A percentile compares a stretch with the other conserved stretches of the same genome.
phyloP scores from a whole-genome alignment of 2,888 invertebrate genomes.

The Acrocyrtus sp. region DNA sequence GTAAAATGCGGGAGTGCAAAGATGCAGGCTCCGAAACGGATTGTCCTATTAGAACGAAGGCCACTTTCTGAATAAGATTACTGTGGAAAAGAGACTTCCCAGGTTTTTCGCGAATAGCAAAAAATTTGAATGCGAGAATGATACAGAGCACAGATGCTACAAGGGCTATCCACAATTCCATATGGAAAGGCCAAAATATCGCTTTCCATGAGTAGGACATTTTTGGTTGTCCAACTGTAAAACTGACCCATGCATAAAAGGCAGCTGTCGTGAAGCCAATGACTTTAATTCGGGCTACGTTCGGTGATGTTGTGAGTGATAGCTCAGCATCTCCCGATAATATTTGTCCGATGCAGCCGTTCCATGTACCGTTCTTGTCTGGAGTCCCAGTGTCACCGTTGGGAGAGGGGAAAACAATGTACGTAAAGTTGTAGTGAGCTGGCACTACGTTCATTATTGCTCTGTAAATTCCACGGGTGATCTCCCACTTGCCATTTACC shows the following conservation, averaged over 20 bases:
- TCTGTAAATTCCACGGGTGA: conserved; percentile 17
- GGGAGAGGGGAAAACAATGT: conserved; percentile 19
- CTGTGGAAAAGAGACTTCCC: neutral
- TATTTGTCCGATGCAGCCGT: conserved; percentile 35
- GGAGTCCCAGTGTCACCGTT: conserved; percentile 35
- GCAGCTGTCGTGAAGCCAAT: conserved; percentile 20
- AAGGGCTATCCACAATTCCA: conserved; percentile 23
- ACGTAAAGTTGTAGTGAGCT: conserved; percentile 29
- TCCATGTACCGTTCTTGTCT: conserved; percentile 31
- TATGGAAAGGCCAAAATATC: conserved; percentile 31
- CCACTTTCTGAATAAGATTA: conserved; percentile 1
- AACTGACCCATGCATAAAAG: conserved; percentile 22
- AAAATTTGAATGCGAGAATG: conserved; percentile 16
- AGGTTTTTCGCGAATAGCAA: neutral
- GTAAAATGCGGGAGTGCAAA: conserved; percentile 4
- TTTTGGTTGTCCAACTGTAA: conserved; percentile 30
- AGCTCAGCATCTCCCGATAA: conserved; percentile 31
- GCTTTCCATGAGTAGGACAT: conserved; percentile 35
- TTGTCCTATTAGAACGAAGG: conserved; percentile 15
- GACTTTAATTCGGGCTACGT: conserved; percentile 10
- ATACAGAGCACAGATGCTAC: neutral
- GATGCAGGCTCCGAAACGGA: neutral
- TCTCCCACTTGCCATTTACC: conserved; percentile 4
- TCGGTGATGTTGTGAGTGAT: conserved; percentile 22
- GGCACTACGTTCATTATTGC: conserved; percentile 20